phyloP scores from a whole-genome alignment of 2,888 invertebrate species.

The Hemicrepidius hirtus region DNA sequence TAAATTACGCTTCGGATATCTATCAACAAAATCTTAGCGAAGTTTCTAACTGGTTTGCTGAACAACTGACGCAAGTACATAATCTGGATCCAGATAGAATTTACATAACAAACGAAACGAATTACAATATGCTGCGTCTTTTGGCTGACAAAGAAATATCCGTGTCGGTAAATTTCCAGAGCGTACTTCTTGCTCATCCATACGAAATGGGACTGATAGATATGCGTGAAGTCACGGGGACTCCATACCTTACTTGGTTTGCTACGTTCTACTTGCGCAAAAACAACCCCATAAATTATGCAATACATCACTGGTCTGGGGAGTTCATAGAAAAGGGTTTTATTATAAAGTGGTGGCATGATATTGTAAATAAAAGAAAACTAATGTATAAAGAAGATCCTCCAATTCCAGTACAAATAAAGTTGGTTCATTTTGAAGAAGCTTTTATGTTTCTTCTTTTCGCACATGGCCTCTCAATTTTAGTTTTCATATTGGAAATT shows the following conservation, averaged over 20 bases:
- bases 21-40: too few relatives aligned
- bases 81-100: too few relatives aligned
- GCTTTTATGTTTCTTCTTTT: conserved; percentile 51
- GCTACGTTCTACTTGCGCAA: conserved; percentile 55
- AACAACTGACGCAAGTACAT: too few relatives aligned
- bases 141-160: too few relatives aligned
- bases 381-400: background rate
- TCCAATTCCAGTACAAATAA: conserved; percentile 20
- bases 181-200: too few relatives aligned
- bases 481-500: conserved; percentile 50
- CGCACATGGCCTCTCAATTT: conserved; percentile 44
- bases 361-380: conserved; percentile 46
- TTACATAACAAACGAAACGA: too few relatives aligned
- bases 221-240: too few relatives aligned
- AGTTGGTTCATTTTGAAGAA: conserved; percentile 56
- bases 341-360: conserved; percentile 55
- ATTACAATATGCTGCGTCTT: too few relatives aligned
- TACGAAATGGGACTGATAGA: too few relatives aligned
- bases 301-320: conserved; percentile 52
- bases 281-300: conserved; percentile 47
- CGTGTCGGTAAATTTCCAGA: too few relatives aligned
- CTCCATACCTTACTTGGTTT: conserved; percentile 40
- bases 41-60: too few relatives aligned
- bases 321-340: conserved; percentile 58
- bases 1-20: background rate